These are phyloP conservation scores for Mionectes macconnelli DNA, from an alignment of 2,113 vertebrate species.

Conservation along the genomic window DNA sequence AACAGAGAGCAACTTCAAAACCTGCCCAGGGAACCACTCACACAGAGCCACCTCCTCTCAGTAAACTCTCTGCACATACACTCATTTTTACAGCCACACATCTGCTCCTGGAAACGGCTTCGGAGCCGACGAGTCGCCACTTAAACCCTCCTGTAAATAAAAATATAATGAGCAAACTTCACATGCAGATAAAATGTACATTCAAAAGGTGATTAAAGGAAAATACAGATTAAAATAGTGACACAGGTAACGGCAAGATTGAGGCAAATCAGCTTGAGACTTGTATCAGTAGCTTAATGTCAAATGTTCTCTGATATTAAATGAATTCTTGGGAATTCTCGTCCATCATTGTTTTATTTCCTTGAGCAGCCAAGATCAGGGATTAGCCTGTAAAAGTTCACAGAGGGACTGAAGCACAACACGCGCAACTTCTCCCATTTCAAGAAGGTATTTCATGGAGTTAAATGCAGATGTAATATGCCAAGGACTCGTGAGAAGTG, in stretches of 20 bases:
- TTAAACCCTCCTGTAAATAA: neutral
- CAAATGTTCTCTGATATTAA: neutral
- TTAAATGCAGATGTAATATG: neutral
- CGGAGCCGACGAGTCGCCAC: neutral
- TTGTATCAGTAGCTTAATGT: neutral
- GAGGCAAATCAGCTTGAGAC: neutral
- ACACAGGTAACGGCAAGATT: neutral
- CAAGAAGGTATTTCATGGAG: accelerated
- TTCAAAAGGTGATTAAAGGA: neutral
- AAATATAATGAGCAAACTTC: neutral
- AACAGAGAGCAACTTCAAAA: conserved; percentile 47
- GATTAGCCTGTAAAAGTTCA: neutral
- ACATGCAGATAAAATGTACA: neutral
- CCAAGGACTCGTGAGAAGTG: neutral
- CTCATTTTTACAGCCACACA: neutral
- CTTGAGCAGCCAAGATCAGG: accelerated
- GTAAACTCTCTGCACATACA: neutral
- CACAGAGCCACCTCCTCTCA: neutral
- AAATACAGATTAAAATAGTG: neutral
- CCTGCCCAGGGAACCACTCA: neutral
- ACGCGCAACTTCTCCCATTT: neutral
- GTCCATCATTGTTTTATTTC: neutral
- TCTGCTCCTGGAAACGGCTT: neutral
- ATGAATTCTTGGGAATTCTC: neutral
- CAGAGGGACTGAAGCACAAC: neutral